These are phyloP conservation scores for Bubo scandiacus DNA, from an alignment of 2,113 vertebrate genomes.

Conservation along the genomic window DNA sequence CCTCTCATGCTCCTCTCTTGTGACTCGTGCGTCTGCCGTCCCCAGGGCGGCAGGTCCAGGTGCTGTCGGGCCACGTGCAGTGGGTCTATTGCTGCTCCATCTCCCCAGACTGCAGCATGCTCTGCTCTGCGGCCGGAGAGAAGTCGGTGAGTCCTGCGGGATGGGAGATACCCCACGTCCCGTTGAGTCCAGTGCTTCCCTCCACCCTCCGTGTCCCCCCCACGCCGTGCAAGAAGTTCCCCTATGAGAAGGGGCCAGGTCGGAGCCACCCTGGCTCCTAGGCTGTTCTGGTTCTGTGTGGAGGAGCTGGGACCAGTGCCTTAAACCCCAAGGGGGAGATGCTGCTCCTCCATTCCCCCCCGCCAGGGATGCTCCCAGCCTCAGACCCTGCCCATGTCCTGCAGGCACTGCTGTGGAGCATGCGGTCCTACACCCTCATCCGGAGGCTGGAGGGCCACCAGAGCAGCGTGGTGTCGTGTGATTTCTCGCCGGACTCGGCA, in stretches of 20 bases:
- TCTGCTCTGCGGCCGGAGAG: conserved; percentile 89
- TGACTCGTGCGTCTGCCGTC: neutral
- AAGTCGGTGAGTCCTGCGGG: conserved; percentile 84
- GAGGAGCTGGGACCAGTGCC: neutral
- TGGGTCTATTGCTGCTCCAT: conserved; percentile 95
- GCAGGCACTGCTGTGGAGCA: conserved; percentile 94
- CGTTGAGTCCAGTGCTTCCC: neutral
- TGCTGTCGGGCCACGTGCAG: conserved; percentile 86
- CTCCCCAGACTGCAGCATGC: conserved; percentile 93
- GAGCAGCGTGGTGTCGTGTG: conserved; percentile 89
- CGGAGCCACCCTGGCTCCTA: neutral
- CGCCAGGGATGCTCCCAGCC: neutral
- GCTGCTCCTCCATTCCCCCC: neutral
- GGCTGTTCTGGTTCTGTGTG: fast-evolving
- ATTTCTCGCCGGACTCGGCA: conserved; percentile 92
- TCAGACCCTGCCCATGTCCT: neutral
- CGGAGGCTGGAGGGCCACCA: conserved; percentile 86
- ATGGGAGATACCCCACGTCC: neutral
- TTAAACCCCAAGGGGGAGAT: neutral
- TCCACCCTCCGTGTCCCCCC: fast-evolving
- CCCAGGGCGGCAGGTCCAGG: conserved; percentile 87
- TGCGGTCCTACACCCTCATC: conserved; percentile 90
- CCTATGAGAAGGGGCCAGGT: neutral
- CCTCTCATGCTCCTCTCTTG: neutral
- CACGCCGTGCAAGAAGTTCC: neutral